These are phyloP conservation scores for Rhincodon typus DNA, from an alignment of 2,797 vertebrate species.

Conservation along the genomic window DNA sequence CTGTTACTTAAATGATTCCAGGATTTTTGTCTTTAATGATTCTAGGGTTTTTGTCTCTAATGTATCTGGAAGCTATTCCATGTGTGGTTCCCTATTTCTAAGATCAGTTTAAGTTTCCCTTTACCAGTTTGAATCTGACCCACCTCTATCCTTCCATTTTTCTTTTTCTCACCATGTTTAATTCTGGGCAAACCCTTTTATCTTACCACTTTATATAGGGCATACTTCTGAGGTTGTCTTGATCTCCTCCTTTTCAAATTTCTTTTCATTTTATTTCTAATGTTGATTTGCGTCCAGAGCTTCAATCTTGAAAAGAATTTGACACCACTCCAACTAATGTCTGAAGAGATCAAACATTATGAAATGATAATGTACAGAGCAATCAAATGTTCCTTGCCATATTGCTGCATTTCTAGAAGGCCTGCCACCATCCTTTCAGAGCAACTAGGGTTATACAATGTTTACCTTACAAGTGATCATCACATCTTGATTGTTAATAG, in stretches of 20 bases:
- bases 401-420: not conserved
- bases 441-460: not conserved
- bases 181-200: conserved; percentile 5
- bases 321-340: not conserved
- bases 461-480: not conserved
- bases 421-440: not conserved
- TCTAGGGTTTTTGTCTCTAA: not conserved
- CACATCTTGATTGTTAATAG: not conserved
- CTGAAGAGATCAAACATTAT: not conserved
- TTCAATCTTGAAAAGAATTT: not conserved
- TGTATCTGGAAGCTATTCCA: not conserved
- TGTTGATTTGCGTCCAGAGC: not conserved
- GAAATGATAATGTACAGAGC: not conserved
- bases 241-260: not conserved
- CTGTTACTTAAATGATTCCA: not conserved
- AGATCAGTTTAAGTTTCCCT: not conserved
- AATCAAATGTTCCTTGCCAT: not conserved
- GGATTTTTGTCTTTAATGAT: not conserved
- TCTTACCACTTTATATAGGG: not conserved
- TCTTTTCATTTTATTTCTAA: not conserved
- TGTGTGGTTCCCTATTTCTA: not conserved
- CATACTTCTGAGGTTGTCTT: conserved; percentile 13
- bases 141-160: not conserved
- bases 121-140: not conserved
- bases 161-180: not conserved